These are phyloP conservation scores for Chaenogobius annularis DNA, from an alignment of 2,113 vertebrate species.

Conservation along the genomic window DNA sequence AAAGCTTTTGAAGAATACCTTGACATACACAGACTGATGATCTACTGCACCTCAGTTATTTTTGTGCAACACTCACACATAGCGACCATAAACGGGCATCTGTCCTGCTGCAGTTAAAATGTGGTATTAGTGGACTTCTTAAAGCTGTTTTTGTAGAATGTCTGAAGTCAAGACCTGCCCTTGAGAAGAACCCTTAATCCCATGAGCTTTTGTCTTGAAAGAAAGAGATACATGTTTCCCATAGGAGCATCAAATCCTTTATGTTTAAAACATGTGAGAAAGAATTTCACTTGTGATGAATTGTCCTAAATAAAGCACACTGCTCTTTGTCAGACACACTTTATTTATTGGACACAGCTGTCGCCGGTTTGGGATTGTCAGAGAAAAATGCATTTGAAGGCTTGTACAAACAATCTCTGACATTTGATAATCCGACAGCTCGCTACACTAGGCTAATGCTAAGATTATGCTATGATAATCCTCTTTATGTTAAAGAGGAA, in stretches of 20 bases:
- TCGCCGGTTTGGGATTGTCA: neutral
- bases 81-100: slow-evolving; percentile 50
- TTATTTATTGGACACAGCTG: neutral
- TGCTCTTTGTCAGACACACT: neutral
- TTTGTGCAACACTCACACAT: slow-evolving; percentile 18
- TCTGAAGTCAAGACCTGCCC: slow-evolving; percentile 28
- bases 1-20: slow-evolving; percentile 6
- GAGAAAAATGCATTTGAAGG: neutral
- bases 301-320: neutral
- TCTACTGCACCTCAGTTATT: slow-evolving; percentile 27
- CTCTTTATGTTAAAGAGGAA: neutral
- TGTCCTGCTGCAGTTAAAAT: slow-evolving; percentile 28
- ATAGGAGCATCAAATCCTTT: slow-evolving; percentile 4
- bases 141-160: slow-evolving; percentile 47
- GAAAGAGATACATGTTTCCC: slow-evolving; percentile 1
- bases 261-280: slow-evolving; percentile 11
- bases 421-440: neutral
- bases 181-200: slow-evolving; percentile 40
- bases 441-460: neutral
- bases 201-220: slow-evolving; percentile 18
- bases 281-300: neutral
- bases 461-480: neutral
- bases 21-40: slow-evolving; percentile 5
- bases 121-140: slow-evolving; percentile 38
- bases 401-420: neutral